Evolutionary conservation across 1,140 invertebrate genomes (phyloP).

Genomic region (Orchesella cincta): DNA sequence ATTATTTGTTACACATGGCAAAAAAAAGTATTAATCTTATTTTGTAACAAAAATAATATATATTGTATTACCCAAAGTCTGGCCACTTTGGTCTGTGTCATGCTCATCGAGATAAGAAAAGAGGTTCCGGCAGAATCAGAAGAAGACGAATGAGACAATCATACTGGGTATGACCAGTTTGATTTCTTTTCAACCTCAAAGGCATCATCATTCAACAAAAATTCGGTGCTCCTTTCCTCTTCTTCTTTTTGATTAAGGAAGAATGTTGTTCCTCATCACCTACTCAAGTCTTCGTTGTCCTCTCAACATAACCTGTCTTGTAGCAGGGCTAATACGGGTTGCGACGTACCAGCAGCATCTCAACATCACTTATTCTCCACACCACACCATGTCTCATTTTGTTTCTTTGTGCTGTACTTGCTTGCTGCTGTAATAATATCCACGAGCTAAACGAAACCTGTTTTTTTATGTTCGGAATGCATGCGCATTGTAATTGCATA

Average conservation of each 20-base stretch:
- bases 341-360: neutral
- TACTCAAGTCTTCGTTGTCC: neutral
- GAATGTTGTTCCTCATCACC: constrained; percentile 21
- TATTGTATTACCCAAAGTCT: no score
- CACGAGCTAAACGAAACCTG: constrained; percentile 20
- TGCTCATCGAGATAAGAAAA: no score
- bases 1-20: no score
- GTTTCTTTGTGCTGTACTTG: neutral
- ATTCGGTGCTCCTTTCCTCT: neutral
- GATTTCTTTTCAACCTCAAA: no score
- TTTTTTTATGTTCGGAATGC: neutral
- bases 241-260: neutral
- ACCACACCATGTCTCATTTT: neutral
- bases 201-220: no score
- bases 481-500: constrained; percentile 17
- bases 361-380: no score
- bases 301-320: neutral
- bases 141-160: no score
- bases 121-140: no score
- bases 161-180: no score
- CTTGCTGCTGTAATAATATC: neutral
- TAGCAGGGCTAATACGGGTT: neutral
- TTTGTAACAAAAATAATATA: no score
- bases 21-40: no score
- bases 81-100: no score